Percentiles rank a stretch among this genome's conserved stretches.
phyloP scores from a whole-genome alignment of 2,797 vertebrate species.

The Chloroceryle amazona region DNA sequence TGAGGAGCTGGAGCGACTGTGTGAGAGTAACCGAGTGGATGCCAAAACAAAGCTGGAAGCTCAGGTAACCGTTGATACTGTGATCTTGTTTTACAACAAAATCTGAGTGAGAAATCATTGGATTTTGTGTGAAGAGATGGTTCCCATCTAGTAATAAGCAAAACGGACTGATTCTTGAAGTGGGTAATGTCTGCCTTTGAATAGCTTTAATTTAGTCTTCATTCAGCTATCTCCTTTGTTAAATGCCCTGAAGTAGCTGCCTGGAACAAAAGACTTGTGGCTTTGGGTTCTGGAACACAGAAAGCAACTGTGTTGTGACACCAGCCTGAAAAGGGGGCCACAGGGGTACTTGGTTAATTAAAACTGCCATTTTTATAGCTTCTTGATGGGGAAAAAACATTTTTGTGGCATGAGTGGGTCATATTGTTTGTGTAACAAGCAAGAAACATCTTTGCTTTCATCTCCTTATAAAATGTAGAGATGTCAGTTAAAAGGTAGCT shows the following conservation, averaged over 20 bases:
- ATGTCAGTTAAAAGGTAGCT: neutral
- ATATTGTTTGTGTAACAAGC: neutral
- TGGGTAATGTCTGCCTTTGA: neutral
- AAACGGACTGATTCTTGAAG: neutral
- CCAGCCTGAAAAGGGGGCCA: neutral
- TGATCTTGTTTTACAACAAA: neutral
- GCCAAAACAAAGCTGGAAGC: slow-evolving; percentile 98
- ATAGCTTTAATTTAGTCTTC: neutral
- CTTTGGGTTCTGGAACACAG: neutral
- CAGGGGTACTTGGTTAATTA: neutral
- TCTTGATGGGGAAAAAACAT: neutral
- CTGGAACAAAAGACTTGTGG: neutral
- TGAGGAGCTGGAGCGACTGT: slow-evolving; percentile 93
- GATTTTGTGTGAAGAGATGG: neutral
- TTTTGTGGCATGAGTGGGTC: neutral
- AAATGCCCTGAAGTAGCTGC: neutral
- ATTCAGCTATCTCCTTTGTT: neutral
- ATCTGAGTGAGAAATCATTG: neutral
- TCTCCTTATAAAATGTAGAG: neutral
- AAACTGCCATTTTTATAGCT: neutral
- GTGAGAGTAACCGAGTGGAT: slow-evolving; percentile 93
- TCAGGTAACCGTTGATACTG: slow-evolving; percentile 82
- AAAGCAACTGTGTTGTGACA: neutral
- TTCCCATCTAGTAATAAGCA: neutral
- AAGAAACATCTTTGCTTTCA: neutral